These are phyloP conservation scores for Penelope pileata DNA, from an alignment of 2,113 vertebrate genomes.

Conservation along the genomic window DNA sequence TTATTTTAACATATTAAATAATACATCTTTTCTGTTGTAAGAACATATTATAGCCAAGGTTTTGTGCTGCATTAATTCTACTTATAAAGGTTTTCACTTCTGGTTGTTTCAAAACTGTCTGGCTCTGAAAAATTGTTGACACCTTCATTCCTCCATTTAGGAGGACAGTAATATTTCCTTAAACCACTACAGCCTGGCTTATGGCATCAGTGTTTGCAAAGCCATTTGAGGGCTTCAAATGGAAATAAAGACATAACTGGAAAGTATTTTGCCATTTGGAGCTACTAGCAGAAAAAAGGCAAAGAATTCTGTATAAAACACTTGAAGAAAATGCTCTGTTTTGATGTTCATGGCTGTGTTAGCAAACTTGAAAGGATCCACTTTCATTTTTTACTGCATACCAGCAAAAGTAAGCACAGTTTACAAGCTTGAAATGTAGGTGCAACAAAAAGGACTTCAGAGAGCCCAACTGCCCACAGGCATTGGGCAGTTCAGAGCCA, in stretches of 20 bases:
- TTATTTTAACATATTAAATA: background rate
- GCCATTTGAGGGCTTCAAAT: background rate
- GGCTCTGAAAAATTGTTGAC: background rate
- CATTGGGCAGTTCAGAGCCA: background rate
- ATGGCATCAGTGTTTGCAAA: background rate
- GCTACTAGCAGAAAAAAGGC: background rate
- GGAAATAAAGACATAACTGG: constrained; percentile 24
- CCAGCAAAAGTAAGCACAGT: background rate
- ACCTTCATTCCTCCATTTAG: background rate
- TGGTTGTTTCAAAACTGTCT: background rate
- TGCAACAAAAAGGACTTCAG: background rate
- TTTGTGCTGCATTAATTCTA: background rate
- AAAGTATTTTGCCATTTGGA: constrained; percentile 2
- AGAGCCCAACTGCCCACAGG: background rate
- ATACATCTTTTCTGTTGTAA: background rate
- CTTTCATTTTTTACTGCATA: rapidly evolving
- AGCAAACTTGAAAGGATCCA: background rate
- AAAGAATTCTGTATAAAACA: background rate
- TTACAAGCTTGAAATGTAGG: background rate
- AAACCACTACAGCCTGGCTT: background rate
- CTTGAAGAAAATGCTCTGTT: background rate
- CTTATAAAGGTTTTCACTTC: background rate
- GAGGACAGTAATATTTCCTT: background rate
- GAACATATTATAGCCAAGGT: background rate
- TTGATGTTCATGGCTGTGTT: background rate